phyloP scores from a whole-genome alignment of 37 sponge, comb jelly and placozoan genomes.

The Hexactinellida sp. region DNA sequence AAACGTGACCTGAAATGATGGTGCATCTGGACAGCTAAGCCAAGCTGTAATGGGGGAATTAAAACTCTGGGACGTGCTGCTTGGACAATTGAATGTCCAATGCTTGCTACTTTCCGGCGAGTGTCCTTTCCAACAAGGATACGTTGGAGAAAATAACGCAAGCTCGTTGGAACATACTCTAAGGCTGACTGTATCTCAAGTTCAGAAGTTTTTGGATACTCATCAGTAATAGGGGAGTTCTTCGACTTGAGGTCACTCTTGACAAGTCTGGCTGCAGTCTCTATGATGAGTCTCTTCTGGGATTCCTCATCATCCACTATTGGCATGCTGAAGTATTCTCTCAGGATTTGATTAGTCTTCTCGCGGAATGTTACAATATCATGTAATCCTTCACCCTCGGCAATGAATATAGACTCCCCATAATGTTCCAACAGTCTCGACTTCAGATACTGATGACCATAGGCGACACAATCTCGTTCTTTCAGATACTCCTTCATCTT shows the following conservation, averaged over 20 bases:
- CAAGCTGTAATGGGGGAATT: conserved; percentile 14
- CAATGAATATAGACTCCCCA: background rate
- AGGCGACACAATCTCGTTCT: background rate
- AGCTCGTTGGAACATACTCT: conserved; percentile 15
- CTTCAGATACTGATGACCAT: background rate
- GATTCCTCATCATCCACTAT: background rate
- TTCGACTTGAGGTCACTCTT: conserved; percentile 13
- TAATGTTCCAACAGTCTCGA: background rate
- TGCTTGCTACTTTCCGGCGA: background rate
- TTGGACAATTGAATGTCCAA: conserved; percentile 17
- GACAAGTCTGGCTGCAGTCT: conserved; percentile 18
- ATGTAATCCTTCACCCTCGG: background rate
- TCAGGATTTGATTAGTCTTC: conserved; percentile 19
- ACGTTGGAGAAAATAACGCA: background rate
- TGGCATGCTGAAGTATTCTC: conserved; percentile 11
- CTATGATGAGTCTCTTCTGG: conserved; percentile 15
- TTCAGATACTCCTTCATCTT: background rate
- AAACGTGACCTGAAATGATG: conserved; percentile 18
- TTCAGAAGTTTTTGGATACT: conserved; percentile 2
- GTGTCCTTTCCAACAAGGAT: background rate
- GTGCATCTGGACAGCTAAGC: conserved; percentile 12
- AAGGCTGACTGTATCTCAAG: background rate
- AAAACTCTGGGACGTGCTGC: background rate
- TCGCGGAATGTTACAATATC: background rate
- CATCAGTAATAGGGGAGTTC: conserved; percentile 4